Percentiles rank a stretch among this genome's conserved stretches.
Conservation (phyloP, 2,797 vertebrate genomes). For the Furcifer pardalis region DNA sequence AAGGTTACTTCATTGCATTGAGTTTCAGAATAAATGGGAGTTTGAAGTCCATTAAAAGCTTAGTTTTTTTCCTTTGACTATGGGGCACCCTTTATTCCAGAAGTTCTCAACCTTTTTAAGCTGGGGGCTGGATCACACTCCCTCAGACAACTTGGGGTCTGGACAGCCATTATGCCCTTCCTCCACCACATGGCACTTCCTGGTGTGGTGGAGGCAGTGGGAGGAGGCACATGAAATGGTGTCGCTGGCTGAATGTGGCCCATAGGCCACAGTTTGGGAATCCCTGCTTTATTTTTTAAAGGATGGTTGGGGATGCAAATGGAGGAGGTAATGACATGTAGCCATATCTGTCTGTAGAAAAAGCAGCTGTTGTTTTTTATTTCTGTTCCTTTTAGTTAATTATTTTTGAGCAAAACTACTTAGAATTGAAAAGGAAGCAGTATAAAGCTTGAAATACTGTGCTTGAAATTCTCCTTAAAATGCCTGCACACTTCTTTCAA, state of each 20-base stretch:
- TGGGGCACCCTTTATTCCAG: too few species aligned
- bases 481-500: not conserved
- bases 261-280: too few species aligned
- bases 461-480: not conserved
- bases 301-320: constrained; percentile 13
- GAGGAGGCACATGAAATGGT: too few species aligned
- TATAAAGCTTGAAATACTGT: not conserved
- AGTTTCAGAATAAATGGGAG: constrained; percentile 42
- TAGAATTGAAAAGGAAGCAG: not conserved
- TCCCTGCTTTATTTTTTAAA: too few species aligned
- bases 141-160: too few species aligned
- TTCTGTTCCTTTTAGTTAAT: not conserved
- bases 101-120: too few species aligned
- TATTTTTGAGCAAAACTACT: not conserved
- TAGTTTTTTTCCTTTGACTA: constrained; percentile 25
- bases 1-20: constrained; percentile 16
- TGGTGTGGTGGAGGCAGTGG: too few species aligned
- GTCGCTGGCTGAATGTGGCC: too few species aligned
- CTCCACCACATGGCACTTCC: too few species aligned
- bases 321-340: not conserved
- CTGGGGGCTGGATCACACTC: too few species aligned
- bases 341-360: fast-evolving
- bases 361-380: constrained; percentile 41
- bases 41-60: constrained; percentile 54
- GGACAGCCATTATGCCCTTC: too few species aligned